Conservation (phyloP, 2,888 invertebrate species). For the Tiphia femorata region DNA sequence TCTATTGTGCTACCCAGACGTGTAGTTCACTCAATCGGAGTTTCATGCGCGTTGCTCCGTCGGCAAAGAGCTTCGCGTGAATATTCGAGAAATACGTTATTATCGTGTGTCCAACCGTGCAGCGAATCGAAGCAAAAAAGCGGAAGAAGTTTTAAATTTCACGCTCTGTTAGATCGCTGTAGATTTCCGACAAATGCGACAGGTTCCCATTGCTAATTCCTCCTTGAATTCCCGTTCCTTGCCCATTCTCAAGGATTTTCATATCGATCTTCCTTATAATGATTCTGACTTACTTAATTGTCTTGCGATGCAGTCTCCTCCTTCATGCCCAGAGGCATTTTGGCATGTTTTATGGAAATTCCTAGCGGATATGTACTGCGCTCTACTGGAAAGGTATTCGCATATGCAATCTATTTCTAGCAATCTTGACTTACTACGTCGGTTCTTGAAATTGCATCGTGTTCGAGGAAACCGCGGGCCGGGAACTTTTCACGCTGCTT, state of each 20-base stretch:
- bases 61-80: conserved; percentile 6
- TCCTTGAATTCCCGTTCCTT: conserved; percentile 5
- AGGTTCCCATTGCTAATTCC: conserved; percentile 5
- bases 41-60: conserved; percentile 10
- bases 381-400: conserved; percentile 37
- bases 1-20: too few species aligned
- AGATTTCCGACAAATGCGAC: conserved; percentile 27
- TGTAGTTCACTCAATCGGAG: too few species aligned
- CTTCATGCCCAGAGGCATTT: conserved; percentile 37
- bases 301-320: background rate
- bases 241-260: background rate
- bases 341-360: conserved; percentile 34
- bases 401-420: conserved; percentile 42
- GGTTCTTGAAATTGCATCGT: background rate
- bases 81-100: conserved; percentile 6
- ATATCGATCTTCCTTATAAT: background rate
- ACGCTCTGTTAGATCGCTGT: conserved; percentile 31
- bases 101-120: conserved; percentile 8
- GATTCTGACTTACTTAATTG: background rate
- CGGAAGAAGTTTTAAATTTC: conserved; percentile 32
- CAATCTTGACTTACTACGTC: background rate
- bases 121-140: conserved; percentile 20
- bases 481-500: conserved; percentile 11
- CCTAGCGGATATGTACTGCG: conserved; percentile 47
- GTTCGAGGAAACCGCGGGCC: background rate